Percentiles rank a stretch among this genome's conserved stretches.
phyloP scores from a whole-genome alignment of 2,797 vertebrate genomes.

The Anguilla anguilla region DNA sequence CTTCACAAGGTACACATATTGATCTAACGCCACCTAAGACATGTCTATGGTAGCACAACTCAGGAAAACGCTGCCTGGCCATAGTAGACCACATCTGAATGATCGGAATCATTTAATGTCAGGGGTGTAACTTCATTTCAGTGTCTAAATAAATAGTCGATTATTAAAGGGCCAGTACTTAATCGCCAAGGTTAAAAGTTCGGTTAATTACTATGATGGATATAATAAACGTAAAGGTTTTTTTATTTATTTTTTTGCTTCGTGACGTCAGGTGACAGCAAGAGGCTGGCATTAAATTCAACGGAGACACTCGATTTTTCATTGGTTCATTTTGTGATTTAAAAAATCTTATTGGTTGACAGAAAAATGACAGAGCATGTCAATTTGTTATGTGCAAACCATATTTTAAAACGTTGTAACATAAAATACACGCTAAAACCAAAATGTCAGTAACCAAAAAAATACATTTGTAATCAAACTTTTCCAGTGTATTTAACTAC shows the following conservation, averaged over 20 bases:
- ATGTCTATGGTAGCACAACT: not conserved
- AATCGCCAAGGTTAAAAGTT: not conserved
- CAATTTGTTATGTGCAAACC: conserved; percentile 38
- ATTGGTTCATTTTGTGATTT: conserved; percentile 46
- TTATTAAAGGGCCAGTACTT: not conserved
- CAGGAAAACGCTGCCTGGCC: not conserved
- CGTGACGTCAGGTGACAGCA: not conserved
- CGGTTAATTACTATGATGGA: not conserved
- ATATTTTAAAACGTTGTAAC: not conserved
- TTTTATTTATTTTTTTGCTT: not conserved
- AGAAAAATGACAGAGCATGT: conserved; percentile 30
- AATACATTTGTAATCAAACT: not conserved
- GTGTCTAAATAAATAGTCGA: not conserved
- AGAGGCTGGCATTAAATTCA: not conserved
- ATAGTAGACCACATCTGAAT: not conserved
- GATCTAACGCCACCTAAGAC: not conserved
- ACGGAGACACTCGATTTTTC: conserved; percentile 22
- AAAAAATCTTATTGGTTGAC: conserved; percentile 36
- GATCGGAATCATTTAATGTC: not conserved
- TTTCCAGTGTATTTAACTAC: not conserved
- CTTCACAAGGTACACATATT: not conserved
- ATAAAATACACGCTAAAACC: not conserved
- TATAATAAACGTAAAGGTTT: not conserved
- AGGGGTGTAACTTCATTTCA: not conserved
- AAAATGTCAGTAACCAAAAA: not conserved